Evolutionary conservation across 2,113 vertebrate species (phyloP), one percentile per base, ranked within the genome.

Genomic region (Crotalus viridis): DNA sequence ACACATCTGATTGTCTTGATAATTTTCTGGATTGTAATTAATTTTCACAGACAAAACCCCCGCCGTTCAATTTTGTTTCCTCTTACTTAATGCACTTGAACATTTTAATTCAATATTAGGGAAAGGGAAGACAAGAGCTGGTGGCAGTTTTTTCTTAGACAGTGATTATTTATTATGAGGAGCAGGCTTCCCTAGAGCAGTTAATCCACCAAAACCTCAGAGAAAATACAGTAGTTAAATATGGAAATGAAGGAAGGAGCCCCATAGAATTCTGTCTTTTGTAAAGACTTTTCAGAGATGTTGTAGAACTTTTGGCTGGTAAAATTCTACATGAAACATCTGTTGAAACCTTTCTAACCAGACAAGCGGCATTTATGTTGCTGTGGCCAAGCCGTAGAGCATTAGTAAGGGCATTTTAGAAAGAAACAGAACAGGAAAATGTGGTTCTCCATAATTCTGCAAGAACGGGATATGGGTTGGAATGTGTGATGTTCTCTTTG

Each of bases 221-320:
- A 92, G 91, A 88, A 93, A 95, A 92, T 48, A 74, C 57, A 90
- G 28, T 91, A 93, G 56, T 92, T 52, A 61, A 59, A 93, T 93
- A 91, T 85, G 19, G 57, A 86, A 4, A 33, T 43, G 55, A 57
- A 95, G 74, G 43, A 4, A 93, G 94, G 46, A 92, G 61, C 55
- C 51, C 93, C 51, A 88, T 52, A 91, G 91, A 95, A 95, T 54
- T 93, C 89, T 94, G 91, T 96, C 95, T 95, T 95, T 92, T 96
- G 94, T 95, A 94, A 96, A 94, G 94, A 95, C 96, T 95, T 96
- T 93, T 95, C 69, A 94, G 96, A 95, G 96, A 93, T 55, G 91
- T 90, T 93, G 91, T 95, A 90, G 95, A 95, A 95, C 91, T 95
- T 96, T 94, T 95, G 95, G 81, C 95, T 93, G 88, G 90, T 0